Percentiles rank a stretch among this genome's conserved stretches.
Conservation (phyloP, 2,113 vertebrate genomes). For the Siniperca chuatsi region DNA sequence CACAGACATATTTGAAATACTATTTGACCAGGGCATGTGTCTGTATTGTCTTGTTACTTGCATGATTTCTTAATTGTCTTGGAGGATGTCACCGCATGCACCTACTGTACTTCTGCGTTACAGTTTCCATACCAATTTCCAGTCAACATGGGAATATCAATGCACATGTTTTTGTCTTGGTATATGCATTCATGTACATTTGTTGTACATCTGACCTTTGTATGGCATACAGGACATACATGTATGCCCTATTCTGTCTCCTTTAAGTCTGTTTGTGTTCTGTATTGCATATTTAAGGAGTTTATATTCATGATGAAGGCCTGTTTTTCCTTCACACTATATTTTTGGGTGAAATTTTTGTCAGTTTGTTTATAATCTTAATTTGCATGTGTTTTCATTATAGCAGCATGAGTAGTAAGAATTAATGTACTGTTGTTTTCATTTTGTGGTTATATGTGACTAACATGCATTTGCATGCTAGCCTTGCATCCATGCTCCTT, state of each 20-base stretch:
- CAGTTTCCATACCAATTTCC: neutral
- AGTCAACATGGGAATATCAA: conserved; percentile 32
- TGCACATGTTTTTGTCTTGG: conserved; percentile 52
- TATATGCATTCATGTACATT: conserved; percentile 39
- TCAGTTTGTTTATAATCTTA: neutral
- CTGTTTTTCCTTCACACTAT: conserved; percentile 8
- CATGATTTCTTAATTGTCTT: conserved; percentile 59
- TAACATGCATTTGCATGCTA: conserved; percentile 44
- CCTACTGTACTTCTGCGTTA: conserved; percentile 35
- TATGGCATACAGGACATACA: conserved; percentile 23
- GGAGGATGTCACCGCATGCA: conserved; percentile 62
- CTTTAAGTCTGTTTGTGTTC: conserved; percentile 16
- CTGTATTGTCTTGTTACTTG: conserved; percentile 51
- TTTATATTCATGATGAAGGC: neutral
- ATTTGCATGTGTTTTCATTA: conserved; percentile 42
- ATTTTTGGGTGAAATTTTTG: neutral
- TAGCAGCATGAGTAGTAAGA: conserved; percentile 42
- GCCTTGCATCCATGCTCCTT: neutral
- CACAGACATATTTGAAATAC: neutral
- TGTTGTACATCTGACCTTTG: conserved; percentile 37
- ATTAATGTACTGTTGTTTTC: conserved; percentile 4
- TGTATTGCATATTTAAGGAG: conserved; percentile 19
- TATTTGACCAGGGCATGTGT: conserved; percentile 33
- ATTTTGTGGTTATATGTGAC: conserved; percentile 34
- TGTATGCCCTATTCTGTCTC: conserved; percentile 31